phyloP scores from a whole-genome alignment of 2,113 vertebrate genomes.

The Ginglymostoma cirratum region DNA sequence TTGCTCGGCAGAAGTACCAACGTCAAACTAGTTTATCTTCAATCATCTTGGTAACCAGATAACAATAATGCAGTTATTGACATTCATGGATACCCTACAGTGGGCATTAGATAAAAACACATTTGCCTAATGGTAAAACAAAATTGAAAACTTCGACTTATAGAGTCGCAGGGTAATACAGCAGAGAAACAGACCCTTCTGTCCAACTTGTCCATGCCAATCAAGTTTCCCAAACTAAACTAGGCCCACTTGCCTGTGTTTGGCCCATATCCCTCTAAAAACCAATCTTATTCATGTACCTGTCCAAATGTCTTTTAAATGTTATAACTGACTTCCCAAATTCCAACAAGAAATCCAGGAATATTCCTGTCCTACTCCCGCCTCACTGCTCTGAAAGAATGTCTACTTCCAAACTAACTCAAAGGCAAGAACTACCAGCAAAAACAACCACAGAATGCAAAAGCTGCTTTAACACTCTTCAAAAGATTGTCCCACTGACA shows the following conservation, averaged over 20 bases:
- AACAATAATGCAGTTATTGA: not conserved
- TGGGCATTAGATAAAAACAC: not conserved
- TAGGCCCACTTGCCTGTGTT: too few relatives aligned
- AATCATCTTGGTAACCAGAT: not conserved
- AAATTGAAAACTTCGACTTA: not conserved
- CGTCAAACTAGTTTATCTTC: not conserved
- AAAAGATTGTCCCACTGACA: not conserved
- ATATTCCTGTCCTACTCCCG: not conserved
- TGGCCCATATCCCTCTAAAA: too few relatives aligned
- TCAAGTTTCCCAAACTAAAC: too few relatives aligned
- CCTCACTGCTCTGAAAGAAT: not conserved
- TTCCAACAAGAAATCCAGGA: not conserved
- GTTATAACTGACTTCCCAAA: not conserved
- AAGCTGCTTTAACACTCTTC: not conserved
- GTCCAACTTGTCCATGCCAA: too few relatives aligned
- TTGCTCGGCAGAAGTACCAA: not conserved
- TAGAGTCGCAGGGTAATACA: too few relatives aligned
- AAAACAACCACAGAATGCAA: not conserved
- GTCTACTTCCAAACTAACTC: too few relatives aligned
- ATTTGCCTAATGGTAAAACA: not conserved
- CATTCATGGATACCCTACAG: not conserved
- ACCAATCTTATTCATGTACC: too few relatives aligned
- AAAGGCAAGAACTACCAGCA: not conserved
- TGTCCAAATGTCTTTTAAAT: too few relatives aligned
- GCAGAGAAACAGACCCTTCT: too few relatives aligned